Base-by-base conservation (phyloP, 2,113 vertebrate species). In the Colinus virginianus region DNA sequence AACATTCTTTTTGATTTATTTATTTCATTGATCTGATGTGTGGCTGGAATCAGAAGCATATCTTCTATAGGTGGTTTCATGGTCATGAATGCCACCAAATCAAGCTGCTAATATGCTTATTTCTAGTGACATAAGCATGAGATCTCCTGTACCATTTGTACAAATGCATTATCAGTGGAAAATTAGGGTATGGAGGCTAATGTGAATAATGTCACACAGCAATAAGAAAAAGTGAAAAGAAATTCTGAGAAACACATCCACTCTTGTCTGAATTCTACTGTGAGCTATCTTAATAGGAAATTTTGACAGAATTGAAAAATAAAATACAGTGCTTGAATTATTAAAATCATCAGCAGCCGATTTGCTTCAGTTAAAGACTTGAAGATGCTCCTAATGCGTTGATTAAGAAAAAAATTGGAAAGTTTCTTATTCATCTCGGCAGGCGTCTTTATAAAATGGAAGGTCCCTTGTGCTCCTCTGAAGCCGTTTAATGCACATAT, bases 401-500 rank as follows among this genome's bases (percentile, higher is more conserved):
- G 84, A 83, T 89, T 92, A 83, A 95, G 72, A 88, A 90, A 93
- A 93, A 82, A 90, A 87, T 49, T 26, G 49, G 58, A 86, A 97
- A 95, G 75, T 96, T 96, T 82, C 61, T 92, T 86, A 92, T 90
- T 94, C 87, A 92, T 81, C 67, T 96, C 51, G 36, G 67, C 80
- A 96, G 76, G 84, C 77, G 82, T 88, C 71, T 96, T 84, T 96
- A 74, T 83, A 88, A 95, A 95, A 93, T 74, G 64, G 82, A 96
- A 94, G 91, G 71, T 79, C 82, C 72, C 95, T 95, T 92, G 59
- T 96, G 97, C 96, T 98, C 96, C 96, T 98, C 94, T 93, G 90
- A 97, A 98, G 96, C 97, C 97, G 96, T 96, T 97, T 97, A 94
- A 90, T 95, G 95, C 96, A 97, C 95, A 84, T 94, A 86, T 80